Percentiles rank a stretch among this genome's conserved stretches.
Evolutionary conservation across 2,888 invertebrate species (phyloP).

Genomic region (Xestia xanthographa): DNA sequence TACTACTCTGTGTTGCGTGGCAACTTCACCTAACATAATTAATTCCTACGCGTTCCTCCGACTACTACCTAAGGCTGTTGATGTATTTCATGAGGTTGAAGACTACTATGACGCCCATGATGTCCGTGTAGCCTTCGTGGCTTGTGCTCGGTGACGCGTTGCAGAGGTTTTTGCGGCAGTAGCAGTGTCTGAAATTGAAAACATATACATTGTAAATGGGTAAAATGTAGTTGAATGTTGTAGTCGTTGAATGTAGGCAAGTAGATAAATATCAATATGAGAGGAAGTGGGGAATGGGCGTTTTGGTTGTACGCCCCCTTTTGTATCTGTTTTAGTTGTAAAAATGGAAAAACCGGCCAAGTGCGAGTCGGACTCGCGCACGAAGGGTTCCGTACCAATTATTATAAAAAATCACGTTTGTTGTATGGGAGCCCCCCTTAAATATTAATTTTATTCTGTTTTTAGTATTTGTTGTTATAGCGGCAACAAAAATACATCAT

Average conservation of each 20-base stretch:
- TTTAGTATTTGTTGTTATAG: too few relatives aligned
- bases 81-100: conserved; percentile 92
- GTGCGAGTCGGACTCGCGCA: too few relatives aligned
- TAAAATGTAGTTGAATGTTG: too few relatives aligned
- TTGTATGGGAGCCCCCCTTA: too few relatives aligned
- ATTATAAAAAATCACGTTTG: too few relatives aligned
- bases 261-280: background rate
- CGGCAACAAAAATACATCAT: too few relatives aligned
- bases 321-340: background rate
- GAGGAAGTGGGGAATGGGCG: conserved; percentile 1
- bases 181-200: conserved; percentile 91
- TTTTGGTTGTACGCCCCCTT: background rate
- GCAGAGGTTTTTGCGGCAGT: conserved; percentile 94
- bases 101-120: conserved; percentile 91
- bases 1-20: conserved; percentile 51
- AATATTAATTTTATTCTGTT: too few relatives aligned
- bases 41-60: conserved; percentile 51
- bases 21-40: conserved; percentile 58
- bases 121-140: conserved; percentile 89
- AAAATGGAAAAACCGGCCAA: background rate
- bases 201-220: background rate
- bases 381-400: too few relatives aligned
- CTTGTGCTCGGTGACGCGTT: conserved; percentile 90
- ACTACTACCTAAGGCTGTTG: conserved; percentile 87
- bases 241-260: background rate